A percentile compares a stretch with the other conserved stretches of the same genome.
phyloP scores from a whole-genome alignment of 2,888 invertebrate genomes.

The Drosophila quinaria region DNA sequence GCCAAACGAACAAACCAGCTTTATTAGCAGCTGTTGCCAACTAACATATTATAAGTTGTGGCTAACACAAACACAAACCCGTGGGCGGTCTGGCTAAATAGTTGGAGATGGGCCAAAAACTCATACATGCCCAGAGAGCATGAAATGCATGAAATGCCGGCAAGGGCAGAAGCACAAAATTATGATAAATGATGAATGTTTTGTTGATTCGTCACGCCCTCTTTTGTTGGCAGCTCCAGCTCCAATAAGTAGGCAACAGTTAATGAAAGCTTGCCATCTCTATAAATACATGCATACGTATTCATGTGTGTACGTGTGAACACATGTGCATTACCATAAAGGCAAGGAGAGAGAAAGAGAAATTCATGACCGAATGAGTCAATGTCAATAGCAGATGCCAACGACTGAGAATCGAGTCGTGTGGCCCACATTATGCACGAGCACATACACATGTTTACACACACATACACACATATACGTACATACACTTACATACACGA shows the following conservation, averaged over 20 bases:
- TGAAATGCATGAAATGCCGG: constrained; percentile 8
- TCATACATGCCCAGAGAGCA: constrained; percentile 14
- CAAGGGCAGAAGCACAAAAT: constrained; percentile 44
- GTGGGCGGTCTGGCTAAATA: constrained; percentile 47
- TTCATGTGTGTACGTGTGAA: not conserved
- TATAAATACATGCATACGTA: not conserved
- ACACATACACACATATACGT: not conserved
- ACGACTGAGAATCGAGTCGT: constrained; percentile 22
- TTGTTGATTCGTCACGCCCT: constrained; percentile 28
- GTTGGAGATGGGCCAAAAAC: constrained; percentile 48
- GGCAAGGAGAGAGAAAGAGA: not conserved
- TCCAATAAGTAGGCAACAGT: constrained; percentile 46
- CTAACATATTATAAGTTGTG: constrained; percentile 20
- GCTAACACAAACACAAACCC: constrained; percentile 25
- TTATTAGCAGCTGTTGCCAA: constrained; percentile 70
- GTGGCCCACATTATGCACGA: constrained; percentile 38
- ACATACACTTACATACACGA: not conserved
- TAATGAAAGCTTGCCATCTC: not conserved
- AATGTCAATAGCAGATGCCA: constrained; percentile 56
- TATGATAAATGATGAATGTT: constrained; percentile 38
- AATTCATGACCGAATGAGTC: constrained; percentile 45
- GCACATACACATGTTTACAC: not conserved
- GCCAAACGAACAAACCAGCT: constrained; percentile 57
- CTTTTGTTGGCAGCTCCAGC: constrained; percentile 4
- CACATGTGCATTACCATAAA: constrained; percentile 1